Evolutionary conservation across 2,888 invertebrate species (phyloP), one percentile per base, ranked within the genome.

Genomic region (Drosophila kokeensis): DNA sequence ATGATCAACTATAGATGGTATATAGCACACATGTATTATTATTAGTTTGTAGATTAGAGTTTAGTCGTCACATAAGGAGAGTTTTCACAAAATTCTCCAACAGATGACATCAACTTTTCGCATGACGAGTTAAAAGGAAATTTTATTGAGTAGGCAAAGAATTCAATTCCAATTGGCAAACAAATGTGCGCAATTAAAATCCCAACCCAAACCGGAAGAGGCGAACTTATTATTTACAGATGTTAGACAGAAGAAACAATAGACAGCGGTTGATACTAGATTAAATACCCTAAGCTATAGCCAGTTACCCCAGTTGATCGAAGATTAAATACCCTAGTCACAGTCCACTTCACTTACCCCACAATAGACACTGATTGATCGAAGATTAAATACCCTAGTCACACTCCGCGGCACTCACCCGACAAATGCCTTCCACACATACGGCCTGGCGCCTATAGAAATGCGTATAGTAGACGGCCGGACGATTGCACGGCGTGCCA

Each of bases 401-500:
- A 50, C 29, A n/a, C 11, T n/a, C 4, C 13, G 13, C 24, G 7
- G 30, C 54, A 93, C 95, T 94, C 94, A 97, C 97, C 96, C 96
- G 96, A 93, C 97, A 97, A 82, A 95, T 94, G 68, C 97, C 97
- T 83, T 96, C 95, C 60, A 97, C 96, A 90, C 97, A 97, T 59
- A 97, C 95, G 54, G 96, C 96, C 80, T 94, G 94, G 75, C 93
- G 93, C 49, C 93, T 93, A 76, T 93, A 94, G 72, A 92, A 93
- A 79, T 94, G 93, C 40, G 93, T 91, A 64, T 94, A 94, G 81
- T 93, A 93, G 52, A 92, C 89, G 82, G 91, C 82, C 27, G 95
- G 95, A 76, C 94, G 94, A 54, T 95, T 94, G 90, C 97, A 97
- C 0, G 95, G 94, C 30, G 97, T 97, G 7, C 97, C 97, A 91